These are phyloP conservation scores for Onychostruthus taczanowskii DNA, from an alignment of 2,113 vertebrate genomes.

Conservation along the genomic window DNA sequence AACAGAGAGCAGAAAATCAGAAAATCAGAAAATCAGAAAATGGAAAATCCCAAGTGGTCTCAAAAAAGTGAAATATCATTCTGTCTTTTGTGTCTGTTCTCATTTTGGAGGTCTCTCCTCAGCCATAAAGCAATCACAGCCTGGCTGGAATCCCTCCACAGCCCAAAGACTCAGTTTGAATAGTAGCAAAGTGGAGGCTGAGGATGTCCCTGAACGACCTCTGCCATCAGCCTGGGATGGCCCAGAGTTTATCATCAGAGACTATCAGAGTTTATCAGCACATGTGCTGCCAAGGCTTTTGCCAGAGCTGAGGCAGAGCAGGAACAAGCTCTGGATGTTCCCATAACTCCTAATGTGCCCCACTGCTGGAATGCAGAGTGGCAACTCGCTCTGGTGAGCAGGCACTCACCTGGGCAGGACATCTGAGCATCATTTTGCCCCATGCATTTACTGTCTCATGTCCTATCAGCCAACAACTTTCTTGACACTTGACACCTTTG, in stretches of 20 bases:
- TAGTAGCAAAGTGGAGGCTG: not conserved
- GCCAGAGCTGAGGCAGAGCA: not conserved
- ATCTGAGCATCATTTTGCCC: not conserved
- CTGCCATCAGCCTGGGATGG: not conserved
- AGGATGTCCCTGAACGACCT: not conserved
- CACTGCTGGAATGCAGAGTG: not conserved
- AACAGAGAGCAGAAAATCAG: not conserved
- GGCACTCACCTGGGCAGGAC: not conserved
- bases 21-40: not conserved
- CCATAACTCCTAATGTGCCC: rapidly evolving
- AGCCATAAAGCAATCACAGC: not conserved
- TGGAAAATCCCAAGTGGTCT: not conserved
- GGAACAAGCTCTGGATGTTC: not conserved
- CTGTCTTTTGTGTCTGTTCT: not conserved
- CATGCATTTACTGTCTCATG: rapidly evolving
- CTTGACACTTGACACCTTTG: not conserved
- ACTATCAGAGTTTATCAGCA: not conserved
- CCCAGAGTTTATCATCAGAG: not conserved
- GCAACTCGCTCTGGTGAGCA: not conserved
- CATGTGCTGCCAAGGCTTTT: not conserved
- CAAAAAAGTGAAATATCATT: not conserved
- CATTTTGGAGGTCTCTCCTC: not conserved
- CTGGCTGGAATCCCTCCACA: not conserved
- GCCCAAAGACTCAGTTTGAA: not conserved
- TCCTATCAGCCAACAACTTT: not conserved